Conservation (phyloP, 2,113 vertebrate genomes). For the Heterotilapia buettikoferi region DNA sequence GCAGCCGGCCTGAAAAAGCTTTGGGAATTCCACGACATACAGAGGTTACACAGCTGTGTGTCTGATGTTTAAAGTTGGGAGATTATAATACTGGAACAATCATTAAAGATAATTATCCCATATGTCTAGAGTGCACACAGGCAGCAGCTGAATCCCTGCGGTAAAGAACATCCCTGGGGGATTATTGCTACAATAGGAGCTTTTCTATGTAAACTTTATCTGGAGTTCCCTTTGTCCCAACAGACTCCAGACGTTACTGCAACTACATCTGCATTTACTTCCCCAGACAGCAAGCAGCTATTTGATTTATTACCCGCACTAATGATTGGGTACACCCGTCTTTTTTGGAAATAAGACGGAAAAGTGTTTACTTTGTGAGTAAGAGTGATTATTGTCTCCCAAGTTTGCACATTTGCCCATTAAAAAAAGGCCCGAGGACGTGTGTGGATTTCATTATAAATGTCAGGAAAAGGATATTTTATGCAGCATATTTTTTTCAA, state of each 20-base stretch:
- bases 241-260: conserved; percentile 4
- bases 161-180: conserved; percentile 4
- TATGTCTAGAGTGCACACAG: not conserved
- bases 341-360: not conserved
- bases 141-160: not conserved
- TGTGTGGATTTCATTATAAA: not conserved
- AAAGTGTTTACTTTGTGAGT: not conserved
- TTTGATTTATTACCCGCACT: not conserved
- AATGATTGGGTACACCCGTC: not conserved
- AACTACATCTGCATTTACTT: not conserved
- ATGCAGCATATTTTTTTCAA: not conserved
- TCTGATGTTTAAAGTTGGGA: not conserved
- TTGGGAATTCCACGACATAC: not conserved
- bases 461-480: not conserved
- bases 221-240: not conserved
- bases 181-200: conserved; percentile 33
- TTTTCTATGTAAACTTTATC: conserved; percentile 17
- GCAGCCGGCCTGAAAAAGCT: not conserved
- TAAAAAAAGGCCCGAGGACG: not conserved
- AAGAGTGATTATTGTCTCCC: not conserved
- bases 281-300: not conserved
- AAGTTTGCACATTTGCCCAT: not conserved
- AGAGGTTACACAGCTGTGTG: not conserved
- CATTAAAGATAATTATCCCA: not conserved
- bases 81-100: not conserved